Evolutionary conservation across 2,113 vertebrate species (phyloP).

Genomic region (Balaeniceps rex): DNA sequence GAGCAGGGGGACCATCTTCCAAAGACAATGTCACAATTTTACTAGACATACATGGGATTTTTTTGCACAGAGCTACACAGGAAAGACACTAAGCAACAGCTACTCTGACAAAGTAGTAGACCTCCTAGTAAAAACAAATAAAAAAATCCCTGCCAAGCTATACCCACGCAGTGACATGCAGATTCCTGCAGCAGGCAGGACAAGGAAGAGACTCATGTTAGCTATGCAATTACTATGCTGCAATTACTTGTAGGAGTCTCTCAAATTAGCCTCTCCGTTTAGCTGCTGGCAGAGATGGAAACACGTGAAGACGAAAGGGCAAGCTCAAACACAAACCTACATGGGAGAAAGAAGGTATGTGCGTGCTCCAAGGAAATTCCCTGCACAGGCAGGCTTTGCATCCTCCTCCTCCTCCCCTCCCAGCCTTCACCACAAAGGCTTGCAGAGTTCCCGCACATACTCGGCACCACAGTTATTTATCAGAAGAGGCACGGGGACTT

Average conservation of each 20-base stretch:
- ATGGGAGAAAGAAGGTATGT: background rate
- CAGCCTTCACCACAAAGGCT: background rate
- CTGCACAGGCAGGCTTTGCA: background rate
- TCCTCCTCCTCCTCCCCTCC: background rate
- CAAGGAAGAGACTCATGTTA: background rate
- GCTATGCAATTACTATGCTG: background rate
- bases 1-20: background rate
- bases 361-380: background rate
- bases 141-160: background rate
- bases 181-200: conserved; percentile 4
- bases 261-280: conserved; percentile 8
- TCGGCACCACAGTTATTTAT: conserved; percentile 59
- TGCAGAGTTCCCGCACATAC: background rate
- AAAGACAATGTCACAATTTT: background rate
- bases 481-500: conserved; percentile 14
- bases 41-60: background rate
- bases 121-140: background rate
- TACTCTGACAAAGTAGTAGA: background rate
- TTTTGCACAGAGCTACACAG: background rate
- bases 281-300: conserved; percentile 9
- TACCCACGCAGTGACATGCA: background rate
- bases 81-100: background rate
- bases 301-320: background rate
- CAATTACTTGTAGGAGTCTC: background rate
- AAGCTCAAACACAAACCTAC: conserved; percentile 21